Evolutionary conservation across 2,797 vertebrate species (phyloP).

Genomic region (Kryptopterus vitreolus): DNA sequence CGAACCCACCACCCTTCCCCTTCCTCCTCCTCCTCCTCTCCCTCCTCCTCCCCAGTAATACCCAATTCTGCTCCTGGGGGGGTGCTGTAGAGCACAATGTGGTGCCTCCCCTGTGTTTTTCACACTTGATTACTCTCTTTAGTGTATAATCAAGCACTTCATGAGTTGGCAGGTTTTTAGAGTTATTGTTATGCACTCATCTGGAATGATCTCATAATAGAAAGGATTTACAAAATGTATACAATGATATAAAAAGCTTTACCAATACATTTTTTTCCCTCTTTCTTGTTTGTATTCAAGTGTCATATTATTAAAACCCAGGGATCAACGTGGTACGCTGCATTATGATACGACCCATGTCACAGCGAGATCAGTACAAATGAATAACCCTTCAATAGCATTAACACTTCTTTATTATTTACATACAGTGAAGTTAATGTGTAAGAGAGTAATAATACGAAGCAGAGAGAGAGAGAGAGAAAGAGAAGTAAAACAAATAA

Average conservation of each 20-base stretch:
- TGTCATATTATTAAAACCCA: background rate
- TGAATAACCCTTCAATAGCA: background rate
- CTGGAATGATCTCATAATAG: background rate
- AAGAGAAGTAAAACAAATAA: background rate
- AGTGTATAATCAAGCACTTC: conserved; percentile 34
- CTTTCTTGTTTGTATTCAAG: background rate
- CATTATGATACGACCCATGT: too few species aligned
- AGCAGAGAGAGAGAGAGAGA: background rate
- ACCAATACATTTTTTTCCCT: background rate
- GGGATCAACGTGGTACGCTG: background rate
- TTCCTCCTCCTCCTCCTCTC: too few species aligned
- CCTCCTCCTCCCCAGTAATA: background rate
- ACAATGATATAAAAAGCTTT: background rate
- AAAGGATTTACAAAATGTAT: background rate
- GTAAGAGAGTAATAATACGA: background rate
- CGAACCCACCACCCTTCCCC: too few species aligned
- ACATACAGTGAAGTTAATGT: background rate
- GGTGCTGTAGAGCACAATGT: conserved; percentile 7
- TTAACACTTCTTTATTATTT: background rate
- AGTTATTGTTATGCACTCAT: background rate
- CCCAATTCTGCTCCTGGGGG: conserved; percentile 2
- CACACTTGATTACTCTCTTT: conserved; percentile 13
- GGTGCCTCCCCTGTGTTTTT: conserved; percentile 5
- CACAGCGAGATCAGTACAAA: too few species aligned
- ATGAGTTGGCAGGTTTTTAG: conserved; percentile 7